phyloP scores from a whole-genome alignment of 2,113 vertebrate species.

The Zosterops lateralis region DNA sequence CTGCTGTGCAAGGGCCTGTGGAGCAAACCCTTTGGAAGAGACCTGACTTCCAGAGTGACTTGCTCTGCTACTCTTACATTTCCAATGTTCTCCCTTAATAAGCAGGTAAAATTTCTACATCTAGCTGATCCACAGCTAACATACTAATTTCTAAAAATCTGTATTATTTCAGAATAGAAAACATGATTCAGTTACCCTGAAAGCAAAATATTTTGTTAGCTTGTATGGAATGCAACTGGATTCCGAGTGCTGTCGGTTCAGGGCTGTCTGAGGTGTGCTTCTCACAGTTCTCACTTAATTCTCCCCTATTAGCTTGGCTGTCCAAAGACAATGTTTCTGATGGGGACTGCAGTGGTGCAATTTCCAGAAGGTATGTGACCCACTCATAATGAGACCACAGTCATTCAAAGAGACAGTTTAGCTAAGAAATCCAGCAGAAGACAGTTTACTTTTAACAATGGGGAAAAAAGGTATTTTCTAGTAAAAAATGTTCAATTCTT shows the following conservation, averaged over 20 bases:
- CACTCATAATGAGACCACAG: neutral
- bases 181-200: neutral
- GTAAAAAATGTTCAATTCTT: neutral
- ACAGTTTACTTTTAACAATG: neutral
- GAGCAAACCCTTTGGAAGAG: neutral
- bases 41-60: neutral
- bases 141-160: neutral
- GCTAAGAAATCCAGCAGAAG: neutral
- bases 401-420: neutral
- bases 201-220: neutral
- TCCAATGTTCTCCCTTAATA: neutral
- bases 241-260: neutral
- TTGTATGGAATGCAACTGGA: neutral
- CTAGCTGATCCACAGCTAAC: neutral
- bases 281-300: neutral
- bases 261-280: neutral
- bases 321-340: neutral
- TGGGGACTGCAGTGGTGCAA: rapidly evolving
- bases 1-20: neutral
- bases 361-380: neutral
- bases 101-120: neutral
- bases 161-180: neutral
- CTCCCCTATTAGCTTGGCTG: no score
- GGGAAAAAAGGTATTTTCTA: neutral
- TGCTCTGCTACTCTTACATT: neutral